phyloP scores from a whole-genome alignment of 2,888 invertebrate genomes.

The Adelognathus sp. region DNA sequence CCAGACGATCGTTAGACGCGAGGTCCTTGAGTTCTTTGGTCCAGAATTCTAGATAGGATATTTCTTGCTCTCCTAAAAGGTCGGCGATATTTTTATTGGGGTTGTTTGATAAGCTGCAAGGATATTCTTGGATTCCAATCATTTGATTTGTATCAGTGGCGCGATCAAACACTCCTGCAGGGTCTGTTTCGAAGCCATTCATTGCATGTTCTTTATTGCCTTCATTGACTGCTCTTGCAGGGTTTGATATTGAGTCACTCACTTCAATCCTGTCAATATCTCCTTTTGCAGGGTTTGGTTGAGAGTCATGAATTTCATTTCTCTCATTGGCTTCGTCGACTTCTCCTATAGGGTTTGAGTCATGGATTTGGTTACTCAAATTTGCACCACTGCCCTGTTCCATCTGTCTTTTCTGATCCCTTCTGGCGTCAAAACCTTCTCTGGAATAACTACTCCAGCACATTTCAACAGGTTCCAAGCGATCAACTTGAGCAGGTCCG shows the following conservation, averaged over 20 bases:
- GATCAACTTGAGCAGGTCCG: background rate
- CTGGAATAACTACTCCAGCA: constrained; percentile 37
- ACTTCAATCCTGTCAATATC: too few relatives aligned
- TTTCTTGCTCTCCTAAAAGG: constrained; percentile 39
- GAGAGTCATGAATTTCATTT: too few relatives aligned
- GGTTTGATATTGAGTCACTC: too few relatives aligned
- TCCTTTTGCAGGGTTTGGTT: too few relatives aligned
- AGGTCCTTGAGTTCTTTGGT: constrained; percentile 39
- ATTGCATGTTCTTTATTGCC: too few relatives aligned
- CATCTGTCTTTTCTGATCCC: background rate
- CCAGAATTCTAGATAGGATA: constrained; percentile 46
- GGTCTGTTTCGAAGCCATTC: too few relatives aligned
- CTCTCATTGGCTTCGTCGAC: background rate
- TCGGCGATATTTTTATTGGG: constrained; percentile 8
- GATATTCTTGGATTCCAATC: background rate
- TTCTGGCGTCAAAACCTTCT: background rate
- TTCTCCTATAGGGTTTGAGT: background rate
- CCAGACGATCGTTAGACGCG: constrained; percentile 9
- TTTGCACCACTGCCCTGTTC: background rate
- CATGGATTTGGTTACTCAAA: background rate
- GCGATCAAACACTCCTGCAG: too few relatives aligned
- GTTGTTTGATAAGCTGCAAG: background rate
- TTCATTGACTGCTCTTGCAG: too few relatives aligned
- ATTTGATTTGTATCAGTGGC: too few relatives aligned
- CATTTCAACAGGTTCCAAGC: background rate